phyloP scores from a whole-genome alignment of 2,113 vertebrate genomes.

The Fulmarus glacialis region DNA sequence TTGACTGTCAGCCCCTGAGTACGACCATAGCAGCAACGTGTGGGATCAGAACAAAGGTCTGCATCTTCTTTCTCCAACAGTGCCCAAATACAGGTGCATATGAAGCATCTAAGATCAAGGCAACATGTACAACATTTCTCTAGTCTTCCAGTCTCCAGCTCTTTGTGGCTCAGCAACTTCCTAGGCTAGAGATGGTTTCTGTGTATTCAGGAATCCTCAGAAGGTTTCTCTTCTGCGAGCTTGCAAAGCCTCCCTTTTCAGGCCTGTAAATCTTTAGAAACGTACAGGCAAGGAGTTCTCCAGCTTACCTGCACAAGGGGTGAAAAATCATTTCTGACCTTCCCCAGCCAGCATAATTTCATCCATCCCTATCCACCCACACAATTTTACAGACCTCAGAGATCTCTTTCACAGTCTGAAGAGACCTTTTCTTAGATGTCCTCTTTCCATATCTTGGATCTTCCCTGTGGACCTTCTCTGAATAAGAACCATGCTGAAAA shows the following conservation, averaged over 20 bases:
- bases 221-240: neutral
- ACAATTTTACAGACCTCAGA: neutral
- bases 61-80: neutral
- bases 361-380: neutral
- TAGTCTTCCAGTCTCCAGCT: neutral
- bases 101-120: neutral
- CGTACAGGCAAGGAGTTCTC: neutral
- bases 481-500: neutral
- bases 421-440: neutral
- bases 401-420: neutral
- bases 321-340: neutral
- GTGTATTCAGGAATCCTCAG: neutral
- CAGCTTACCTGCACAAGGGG: neutral
- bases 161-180: neutral
- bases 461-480: neutral
- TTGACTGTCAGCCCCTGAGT: neutral
- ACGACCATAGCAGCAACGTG: neutral
- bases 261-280: neutral
- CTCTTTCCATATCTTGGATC: neutral
- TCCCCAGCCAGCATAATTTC: neutral
- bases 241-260: neutral
- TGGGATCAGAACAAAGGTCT: neutral
- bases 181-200: neutral
- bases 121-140: neutral
- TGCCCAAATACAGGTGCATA: neutral